Evolutionary conservation across 2,888 invertebrate genomes (phyloP).

Genomic region (Nephrotoma appendiculata): DNA sequence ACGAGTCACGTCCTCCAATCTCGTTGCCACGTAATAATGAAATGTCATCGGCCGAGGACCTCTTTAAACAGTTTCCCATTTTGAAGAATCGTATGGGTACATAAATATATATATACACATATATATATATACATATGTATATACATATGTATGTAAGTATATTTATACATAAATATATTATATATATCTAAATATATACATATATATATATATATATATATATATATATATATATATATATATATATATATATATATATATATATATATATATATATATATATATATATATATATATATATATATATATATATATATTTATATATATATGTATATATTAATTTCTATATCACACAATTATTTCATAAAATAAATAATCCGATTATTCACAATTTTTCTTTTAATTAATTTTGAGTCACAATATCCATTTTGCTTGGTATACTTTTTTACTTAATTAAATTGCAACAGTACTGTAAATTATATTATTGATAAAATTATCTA

Average conservation of each 20-base stretch:
- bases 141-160: background rate
- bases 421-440: background rate
- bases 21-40: slow-evolving; percentile 44
- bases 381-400: background rate
- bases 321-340: background rate
- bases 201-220: background rate
- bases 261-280: no score
- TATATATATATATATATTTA: background rate
- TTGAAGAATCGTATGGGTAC: slow-evolving; percentile 11
- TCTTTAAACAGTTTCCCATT: slow-evolving; percentile 61
- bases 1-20: slow-evolving; percentile 39
- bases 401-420: background rate
- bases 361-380: background rate
- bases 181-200: no score
- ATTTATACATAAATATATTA: background rate
- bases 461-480: no score
- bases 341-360: background rate
- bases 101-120: slow-evolving; percentile 1
- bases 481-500: no score
- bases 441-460: background rate
- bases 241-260: no score
- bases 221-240: no score
- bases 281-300: background rate
- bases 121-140: slow-evolving; percentile 4
- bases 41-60: slow-evolving; percentile 47